phyloP scores from a whole-genome alignment of 1,140 invertebrate genomes.

The Coelopa frigida region DNA sequence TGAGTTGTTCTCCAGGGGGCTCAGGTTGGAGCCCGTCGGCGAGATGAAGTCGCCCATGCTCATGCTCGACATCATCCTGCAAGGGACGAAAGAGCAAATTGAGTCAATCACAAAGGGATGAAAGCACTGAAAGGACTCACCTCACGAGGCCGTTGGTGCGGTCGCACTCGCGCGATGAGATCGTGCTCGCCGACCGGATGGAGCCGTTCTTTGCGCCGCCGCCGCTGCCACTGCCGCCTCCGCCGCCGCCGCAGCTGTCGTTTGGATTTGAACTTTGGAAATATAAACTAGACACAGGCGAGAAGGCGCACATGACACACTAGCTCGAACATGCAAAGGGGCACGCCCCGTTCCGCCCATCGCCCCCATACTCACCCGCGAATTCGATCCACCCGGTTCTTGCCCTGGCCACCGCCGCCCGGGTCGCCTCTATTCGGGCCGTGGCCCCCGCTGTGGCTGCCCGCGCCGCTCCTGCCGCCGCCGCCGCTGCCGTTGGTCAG shows the following conservation, averaged over 20 bases:
- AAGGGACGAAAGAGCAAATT: background rate
- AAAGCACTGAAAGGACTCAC: constrained; percentile 19
- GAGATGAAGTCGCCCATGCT: constrained; percentile 45
- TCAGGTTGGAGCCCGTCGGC: constrained; percentile 40
- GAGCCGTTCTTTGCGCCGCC: constrained; percentile 37
- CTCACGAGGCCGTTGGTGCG: constrained; percentile 35
- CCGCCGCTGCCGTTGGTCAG: constrained; percentile 36
- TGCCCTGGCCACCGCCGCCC: constrained; percentile 35
- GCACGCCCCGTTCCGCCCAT: background rate
- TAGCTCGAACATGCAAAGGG: constrained; percentile 1
- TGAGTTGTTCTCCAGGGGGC: constrained; percentile 41
- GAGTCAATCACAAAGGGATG: background rate
- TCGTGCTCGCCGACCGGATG: constrained; percentile 41
- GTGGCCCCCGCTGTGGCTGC: too few relatives aligned
- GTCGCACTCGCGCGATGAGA: constrained; percentile 40
- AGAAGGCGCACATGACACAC: constrained; percentile 5
- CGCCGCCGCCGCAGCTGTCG: constrained; percentile 22
- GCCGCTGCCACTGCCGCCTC: too few relatives aligned
- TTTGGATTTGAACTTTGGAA: constrained; percentile 42
- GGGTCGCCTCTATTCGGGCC: too few relatives aligned
- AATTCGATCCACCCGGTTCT: constrained; percentile 40
- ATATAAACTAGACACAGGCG: constrained; percentile 30
- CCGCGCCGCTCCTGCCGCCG: too few relatives aligned
- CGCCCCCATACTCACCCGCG: constrained; percentile 28
- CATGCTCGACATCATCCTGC: constrained; percentile 45